Evolutionary conservation across 2,888 invertebrate genomes (phyloP), one percentile per base, ranked within the genome.

Genomic region (Sphaerophoria rueppellii): DNA sequence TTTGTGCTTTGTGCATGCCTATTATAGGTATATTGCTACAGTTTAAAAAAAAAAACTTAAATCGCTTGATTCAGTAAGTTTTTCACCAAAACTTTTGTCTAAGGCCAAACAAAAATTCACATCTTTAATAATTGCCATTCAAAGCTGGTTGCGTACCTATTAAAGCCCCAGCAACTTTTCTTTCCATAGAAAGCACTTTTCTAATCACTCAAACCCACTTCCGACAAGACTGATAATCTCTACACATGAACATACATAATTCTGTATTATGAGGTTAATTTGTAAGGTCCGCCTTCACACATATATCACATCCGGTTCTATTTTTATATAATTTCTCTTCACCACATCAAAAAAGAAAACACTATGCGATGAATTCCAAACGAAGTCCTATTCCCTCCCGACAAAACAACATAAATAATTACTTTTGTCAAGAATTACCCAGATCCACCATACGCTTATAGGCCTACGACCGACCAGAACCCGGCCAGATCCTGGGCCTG

Each of bases 371-470:
- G 24, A 24, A 24, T 24, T 24, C 24, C 24, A 60, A 60, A 60
- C 24, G 24, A 43, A 11, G 4, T 43, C 12, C 43, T 4, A 43
- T 43, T 12, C 43, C 9, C 4, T 9, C 60, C 14, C 2, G 7
- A 63, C 46, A 34, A 34, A 63, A 48, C 48, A 63, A 63, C n/a
- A 63, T 48, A 63, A 63, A 63, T 43, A 48, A 63, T 63, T 63
- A 63, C 63, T 48, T 63, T 63, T 34, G 34, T 48, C 46, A 63
- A 48, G 63, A 48, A 48, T 32, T 35, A 48, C 48, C 34, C 32
- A 24, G 24, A 24, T 24, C 24, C 24, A 24, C 24, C 24, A 24
- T 24, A 24, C 24, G 24, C 24, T 24, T 24, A 24, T 24, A 24
- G 24, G 24, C 24, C 24, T 2, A 24, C 24, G 24, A 24, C 24